Base-by-base conservation (phyloP, 1,140 invertebrate genomes). In the Riptortus pedestris region DNA sequence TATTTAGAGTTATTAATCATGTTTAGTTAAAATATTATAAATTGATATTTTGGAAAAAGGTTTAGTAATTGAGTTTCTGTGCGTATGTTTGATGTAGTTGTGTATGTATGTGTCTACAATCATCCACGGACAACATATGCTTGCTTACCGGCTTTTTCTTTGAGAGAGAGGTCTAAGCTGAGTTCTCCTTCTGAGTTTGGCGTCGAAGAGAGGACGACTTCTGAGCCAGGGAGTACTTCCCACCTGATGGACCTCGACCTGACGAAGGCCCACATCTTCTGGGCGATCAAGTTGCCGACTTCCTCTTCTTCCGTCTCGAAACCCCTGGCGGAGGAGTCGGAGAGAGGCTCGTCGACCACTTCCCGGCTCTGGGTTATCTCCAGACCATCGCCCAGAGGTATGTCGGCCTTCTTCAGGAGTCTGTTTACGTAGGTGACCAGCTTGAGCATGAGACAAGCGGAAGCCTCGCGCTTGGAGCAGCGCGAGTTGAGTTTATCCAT, bases 361-460 rank as follows among this genome's bases (percentile, higher is more conserved):
- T 63, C 67, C 0, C 57, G 11, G 12, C 67, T 64, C 72, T 88
- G 84, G 7, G 84, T 82, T 55, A 91, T 85, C 72, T 88, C 84
- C 48, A 90, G 76, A 67, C 86, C 85, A 27, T 88, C 86, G 26
- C 83, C 82, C 3, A 87, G 71, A 69, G 87, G 85, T 67, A 90
- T 80, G 52, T 83, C 81, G 0, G 85, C 83, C 64, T 88, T 91
- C 72, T 88, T 86, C 71, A 90, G 75, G 69, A 90, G 79, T 58
- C 83, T 79, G 74, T 91, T 88, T 76, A 89, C 87, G 70, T 90
- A 89, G 1, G 84, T 85, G 2, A 89, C 83, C 64, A 88, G 72
- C 73, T 90, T 89, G 2, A 88, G 75, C 78, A 88, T 87, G 66
- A 87, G 83, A 70, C 88, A 91, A 18, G 87, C 84, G 28, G 84